Base-by-base conservation (phyloP, 1,140 invertebrate genomes). In the Branchinecta lynchi region DNA sequence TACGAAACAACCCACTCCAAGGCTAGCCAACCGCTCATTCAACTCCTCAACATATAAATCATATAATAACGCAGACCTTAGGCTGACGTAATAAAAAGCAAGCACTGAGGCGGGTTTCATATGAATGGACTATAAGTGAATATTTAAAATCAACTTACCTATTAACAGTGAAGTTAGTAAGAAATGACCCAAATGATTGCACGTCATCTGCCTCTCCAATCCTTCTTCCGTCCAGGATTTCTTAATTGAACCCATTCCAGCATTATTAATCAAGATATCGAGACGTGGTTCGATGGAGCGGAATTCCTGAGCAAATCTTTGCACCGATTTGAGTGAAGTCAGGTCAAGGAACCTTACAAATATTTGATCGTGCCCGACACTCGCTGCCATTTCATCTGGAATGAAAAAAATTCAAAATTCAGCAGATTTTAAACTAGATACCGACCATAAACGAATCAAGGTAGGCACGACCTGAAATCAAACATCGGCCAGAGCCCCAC, bases 261-360 rank as follows among this genome's bases (percentile, higher is more conserved):
- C 90, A 77, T 92, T 93, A 75, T 92, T 90, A 65, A 93, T 83
- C 3, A 93, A 78, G 43, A 92, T 85, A 76, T 94, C 86, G 6
- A 95, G 76, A 67, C 82, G 80, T 44, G 79, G 74, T 77, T 91
- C 89, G 12, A 81, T 84, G 72, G 82, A 78, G 9, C 84, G 80
- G 51, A 90, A 82, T 71, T 86, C 83, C 32, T 82, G 79, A 10
- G 86, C 86, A 75, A 90, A 90, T 45, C 85, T 81, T 8, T 86
- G 82, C 3, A 91, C 82, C 0, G 87, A 89, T 70, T 84, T 79
- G 32, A 89, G 78, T 3, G 85, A 88, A 0, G 85, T 82, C 69
- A 90, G 76, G 78, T 91, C 87, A 7, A 90, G 75, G 74, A 87
- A 83, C 71, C 83, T 82, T 0, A 86, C 82, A 3, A 84, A 72